These are phyloP conservation scores for Rhabdophis nuchalis DNA, from an alignment of 2,797 vertebrate genomes.

Conservation along the genomic window DNA sequence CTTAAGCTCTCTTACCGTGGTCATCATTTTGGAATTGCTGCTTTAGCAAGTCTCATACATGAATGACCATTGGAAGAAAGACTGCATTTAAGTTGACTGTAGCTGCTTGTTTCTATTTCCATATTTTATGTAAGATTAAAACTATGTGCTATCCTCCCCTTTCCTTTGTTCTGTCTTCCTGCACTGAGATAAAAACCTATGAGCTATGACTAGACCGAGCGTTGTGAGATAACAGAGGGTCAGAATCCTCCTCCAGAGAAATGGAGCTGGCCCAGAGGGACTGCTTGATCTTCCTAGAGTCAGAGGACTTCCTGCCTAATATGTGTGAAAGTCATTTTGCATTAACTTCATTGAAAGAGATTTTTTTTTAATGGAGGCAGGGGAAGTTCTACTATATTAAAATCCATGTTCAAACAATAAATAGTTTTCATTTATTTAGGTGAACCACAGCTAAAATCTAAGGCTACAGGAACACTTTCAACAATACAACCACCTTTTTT, in stretches of 20 bases:
- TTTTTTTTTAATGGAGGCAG: slow-evolving; percentile 53
- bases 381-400: slow-evolving; percentile 60
- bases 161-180: neutral
- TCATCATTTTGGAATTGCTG: neutral
- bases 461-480: slow-evolving; percentile 70
- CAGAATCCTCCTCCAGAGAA: slow-evolving; percentile 35
- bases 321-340: slow-evolving; percentile 52
- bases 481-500: slow-evolving; percentile 68
- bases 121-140: neutral
- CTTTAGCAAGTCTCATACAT: neutral
- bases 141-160: neutral
- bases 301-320: slow-evolving; percentile 47
- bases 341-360: slow-evolving; percentile 52
- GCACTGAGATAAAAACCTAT: slow-evolving; percentile 4
- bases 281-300: slow-evolving; percentile 44
- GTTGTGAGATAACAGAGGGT: slow-evolving; percentile 10
- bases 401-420: slow-evolving; percentile 66
- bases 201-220: slow-evolving; percentile 21
- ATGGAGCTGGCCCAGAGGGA: slow-evolving; percentile 36
- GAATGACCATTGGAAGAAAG: neutral
- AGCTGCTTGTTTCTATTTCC: neutral
- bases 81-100: neutral
- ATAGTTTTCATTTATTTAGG: slow-evolving; percentile 65
- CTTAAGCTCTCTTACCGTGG: too few species aligned
- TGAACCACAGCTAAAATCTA: slow-evolving; percentile 63